phyloP scores from a whole-genome alignment of 2,888 invertebrate species.

The Drosophila birchii region DNA sequence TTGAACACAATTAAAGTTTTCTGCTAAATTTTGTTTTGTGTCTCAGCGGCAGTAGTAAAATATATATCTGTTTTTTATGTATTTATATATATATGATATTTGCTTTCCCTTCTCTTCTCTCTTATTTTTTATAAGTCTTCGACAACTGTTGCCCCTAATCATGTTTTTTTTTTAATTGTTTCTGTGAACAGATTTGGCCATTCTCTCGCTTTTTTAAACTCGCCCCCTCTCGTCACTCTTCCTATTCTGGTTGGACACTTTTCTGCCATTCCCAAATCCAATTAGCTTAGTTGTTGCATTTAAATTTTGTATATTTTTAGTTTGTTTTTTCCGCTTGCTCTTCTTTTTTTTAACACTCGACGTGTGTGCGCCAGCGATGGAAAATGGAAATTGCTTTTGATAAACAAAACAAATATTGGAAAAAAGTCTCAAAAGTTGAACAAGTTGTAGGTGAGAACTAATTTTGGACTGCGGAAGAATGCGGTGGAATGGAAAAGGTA shows the following conservation, averaged over 20 bases:
- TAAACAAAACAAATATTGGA: conserved; percentile 55
- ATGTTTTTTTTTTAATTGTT: conserved; percentile 2
- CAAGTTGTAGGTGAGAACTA: conserved; percentile 40
- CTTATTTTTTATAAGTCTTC: conserved; percentile 9
- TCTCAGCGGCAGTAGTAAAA: conserved; percentile 3
- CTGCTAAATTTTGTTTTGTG: conserved; percentile 4
- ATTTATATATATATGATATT: background rate
- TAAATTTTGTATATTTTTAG: conserved; percentile 61
- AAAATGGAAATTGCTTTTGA: conserved; percentile 46
- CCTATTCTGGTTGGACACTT: conserved; percentile 10
- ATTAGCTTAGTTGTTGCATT: conserved; percentile 57
- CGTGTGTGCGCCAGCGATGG: conserved; percentile 24
- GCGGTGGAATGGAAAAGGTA: conserved; percentile 8
- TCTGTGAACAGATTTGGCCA: conserved; percentile 3
- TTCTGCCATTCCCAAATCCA: conserved; percentile 55
- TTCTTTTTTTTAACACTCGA: conserved; percentile 19
- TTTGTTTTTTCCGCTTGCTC: conserved; percentile 25
- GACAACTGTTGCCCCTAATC: conserved; percentile 30
- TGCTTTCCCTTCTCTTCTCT: background rate
- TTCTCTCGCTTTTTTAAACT: conserved; percentile 4
- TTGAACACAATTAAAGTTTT: background rate
- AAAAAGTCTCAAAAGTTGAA: conserved; percentile 32
- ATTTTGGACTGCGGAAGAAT: conserved; percentile 16
- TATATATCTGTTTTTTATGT: conserved; percentile 11
- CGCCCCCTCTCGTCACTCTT: background rate